These are phyloP conservation scores for Pollenia angustigena DNA, from an alignment of 2,888 invertebrate genomes.

Conservation along the genomic window DNA sequence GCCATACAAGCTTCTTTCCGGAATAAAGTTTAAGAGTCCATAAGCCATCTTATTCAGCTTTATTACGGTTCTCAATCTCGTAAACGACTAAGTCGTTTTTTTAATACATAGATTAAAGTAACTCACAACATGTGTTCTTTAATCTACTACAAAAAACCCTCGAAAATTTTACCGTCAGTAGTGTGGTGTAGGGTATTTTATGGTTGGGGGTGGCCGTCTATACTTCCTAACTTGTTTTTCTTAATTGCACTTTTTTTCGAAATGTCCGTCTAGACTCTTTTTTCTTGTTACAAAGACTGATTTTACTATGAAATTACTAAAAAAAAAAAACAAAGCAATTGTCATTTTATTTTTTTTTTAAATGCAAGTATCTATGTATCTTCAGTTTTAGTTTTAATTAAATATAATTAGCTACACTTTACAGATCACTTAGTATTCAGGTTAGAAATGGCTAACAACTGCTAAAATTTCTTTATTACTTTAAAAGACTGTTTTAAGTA, in stretches of 20 bases:
- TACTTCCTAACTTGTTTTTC: too few species aligned
- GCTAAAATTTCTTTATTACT: slow-evolving; percentile 27
- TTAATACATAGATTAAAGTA: too few species aligned
- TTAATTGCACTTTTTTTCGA: not conserved
- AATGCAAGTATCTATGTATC: not conserved
- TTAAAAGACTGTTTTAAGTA: not conserved
- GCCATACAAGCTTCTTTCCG: too few species aligned
- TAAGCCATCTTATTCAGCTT: too few species aligned
- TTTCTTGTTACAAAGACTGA: slow-evolving; percentile 17
- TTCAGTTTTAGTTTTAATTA: slow-evolving; percentile 35
- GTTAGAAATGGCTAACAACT: slow-evolving; percentile 60
- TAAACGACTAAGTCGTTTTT: too few species aligned
- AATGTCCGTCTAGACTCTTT: slow-evolving; percentile 48
- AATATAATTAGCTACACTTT: slow-evolving; percentile 52
- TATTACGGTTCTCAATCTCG: too few species aligned
- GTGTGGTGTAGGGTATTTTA: too few species aligned
- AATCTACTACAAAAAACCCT: too few species aligned
- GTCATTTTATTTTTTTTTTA: slow-evolving; percentile 45
- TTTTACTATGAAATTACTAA: slow-evolving; percentile 3
- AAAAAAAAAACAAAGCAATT: slow-evolving; percentile 27
- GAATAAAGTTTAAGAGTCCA: too few species aligned
- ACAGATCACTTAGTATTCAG: slow-evolving; percentile 70
- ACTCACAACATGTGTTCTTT: too few species aligned
- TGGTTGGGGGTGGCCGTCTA: too few species aligned
- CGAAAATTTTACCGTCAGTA: too few species aligned